A percentile compares a stretch with the other conserved stretches of the same genome.
These are phyloP conservation scores for Phoenicopterus ruber DNA, from an alignment of 2,113 vertebrate genomes.

Conservation along the genomic window DNA sequence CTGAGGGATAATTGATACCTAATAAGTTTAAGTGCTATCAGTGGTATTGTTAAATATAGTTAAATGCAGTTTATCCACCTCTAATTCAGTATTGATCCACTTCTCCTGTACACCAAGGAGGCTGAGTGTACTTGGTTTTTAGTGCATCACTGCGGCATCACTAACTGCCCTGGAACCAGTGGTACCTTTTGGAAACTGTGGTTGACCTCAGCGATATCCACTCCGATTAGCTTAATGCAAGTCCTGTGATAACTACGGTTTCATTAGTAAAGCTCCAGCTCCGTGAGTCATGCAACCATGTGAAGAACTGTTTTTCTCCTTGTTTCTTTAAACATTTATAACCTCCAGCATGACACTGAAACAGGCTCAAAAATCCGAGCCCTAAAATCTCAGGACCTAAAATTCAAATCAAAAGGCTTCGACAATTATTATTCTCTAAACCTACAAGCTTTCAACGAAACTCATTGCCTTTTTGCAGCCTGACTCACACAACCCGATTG, in stretches of 20 bases:
- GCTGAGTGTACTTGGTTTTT: background rate
- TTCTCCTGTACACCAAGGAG: background rate
- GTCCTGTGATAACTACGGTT: background rate
- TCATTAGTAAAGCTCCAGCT: background rate
- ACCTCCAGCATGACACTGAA: background rate
- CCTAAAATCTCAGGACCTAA: background rate
- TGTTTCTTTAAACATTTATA: background rate
- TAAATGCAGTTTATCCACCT: slow-evolving; percentile 49
- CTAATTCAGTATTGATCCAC: slow-evolving; percentile 49
- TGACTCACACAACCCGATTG: background rate
- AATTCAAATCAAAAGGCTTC: background rate
- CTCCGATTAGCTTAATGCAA: background rate
- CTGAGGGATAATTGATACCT: slow-evolving; percentile 16
- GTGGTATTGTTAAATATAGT: slow-evolving; percentile 53
- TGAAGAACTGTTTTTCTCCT: background rate
- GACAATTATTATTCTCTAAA: background rate
- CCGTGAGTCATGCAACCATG: background rate
- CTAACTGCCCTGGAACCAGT: slow-evolving; percentile 4
- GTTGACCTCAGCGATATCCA: background rate
- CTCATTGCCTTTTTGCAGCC: background rate
- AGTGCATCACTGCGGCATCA: background rate
- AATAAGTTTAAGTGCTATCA: slow-evolving; percentile 48
- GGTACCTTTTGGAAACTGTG: slow-evolving; percentile 3
- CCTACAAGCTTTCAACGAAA: background rate
- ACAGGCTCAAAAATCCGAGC: background rate